Base-by-base conservation (phyloP, 2,888 invertebrate species). In the Ariolimax columbianus region DNA sequence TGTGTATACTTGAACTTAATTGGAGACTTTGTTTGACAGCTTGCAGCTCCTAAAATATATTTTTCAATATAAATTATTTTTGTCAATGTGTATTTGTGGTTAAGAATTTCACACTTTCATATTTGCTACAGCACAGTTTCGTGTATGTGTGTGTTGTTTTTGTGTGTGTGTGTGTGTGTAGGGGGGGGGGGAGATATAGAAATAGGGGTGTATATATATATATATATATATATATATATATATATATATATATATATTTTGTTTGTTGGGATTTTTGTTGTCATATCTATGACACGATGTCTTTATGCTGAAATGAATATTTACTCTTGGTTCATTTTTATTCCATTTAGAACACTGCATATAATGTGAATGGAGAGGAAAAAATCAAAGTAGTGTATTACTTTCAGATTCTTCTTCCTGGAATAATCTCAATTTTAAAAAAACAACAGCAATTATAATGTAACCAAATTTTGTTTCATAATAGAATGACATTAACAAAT, bases 31-130 rank as follows among this genome's bases (percentile, higher is more conserved):
- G 7, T 30, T 33, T 66, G n/a, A 30, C 30, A 63, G 66, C 66
- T 73, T 73, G 26, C n/a, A 43, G 73, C 73, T 30, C 43, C n/a
- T 73, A 43, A 40, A 73, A 30, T 26, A n/a, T 43, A 73, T 73
- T n/a, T 23, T 33, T 33, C n/a, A 73, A 23, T 23, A 26, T 73
- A n/a, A 43, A 43, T 43, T 73, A 14, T 26, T 11, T 47, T n/a
- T 40, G 43, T 73, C 26, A 2, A 14, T 43, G 43, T 63, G 40
- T 40, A 40, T 36, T 17, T 47, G 23, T 72, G 40, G 72, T 23
- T 40, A 30, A 43, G 30, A 26, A 43, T n/a, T 47, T 73, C 7
- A 40, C 36, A 68, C 26, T 26, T 70, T 40, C 38, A 73, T 73
- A 43, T n/a, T 43, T n/a, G 30, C 47, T 0, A 30, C 7, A 66